These are phyloP conservation scores for Diceros bicornis DNA, from an alignment of 2,797 vertebrate genomes.

Conservation along the genomic window DNA sequence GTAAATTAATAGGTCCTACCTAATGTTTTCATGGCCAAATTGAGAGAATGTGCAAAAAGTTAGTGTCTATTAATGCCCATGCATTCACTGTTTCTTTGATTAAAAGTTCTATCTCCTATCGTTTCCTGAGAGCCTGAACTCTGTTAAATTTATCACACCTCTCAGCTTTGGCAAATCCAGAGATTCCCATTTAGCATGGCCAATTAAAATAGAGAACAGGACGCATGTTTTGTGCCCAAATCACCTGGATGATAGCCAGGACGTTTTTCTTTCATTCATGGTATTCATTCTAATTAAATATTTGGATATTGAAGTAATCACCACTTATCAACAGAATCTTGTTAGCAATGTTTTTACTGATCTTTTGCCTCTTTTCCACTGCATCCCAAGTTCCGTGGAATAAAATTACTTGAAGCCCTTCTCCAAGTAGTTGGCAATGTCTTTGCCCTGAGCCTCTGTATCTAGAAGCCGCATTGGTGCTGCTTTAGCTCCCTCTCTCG, in stretches of 20 bases:
- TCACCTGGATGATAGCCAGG: not conserved
- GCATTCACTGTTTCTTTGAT: not conserved
- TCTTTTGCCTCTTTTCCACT: not conserved
- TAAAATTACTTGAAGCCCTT: not conserved
- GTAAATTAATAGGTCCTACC: not conserved
- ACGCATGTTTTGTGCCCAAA: not conserved
- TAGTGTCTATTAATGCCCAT: not conserved
- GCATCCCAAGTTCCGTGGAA: not conserved
- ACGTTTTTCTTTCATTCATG: not conserved
- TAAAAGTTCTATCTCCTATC: not conserved
- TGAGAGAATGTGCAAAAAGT: not conserved
- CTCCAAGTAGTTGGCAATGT: not conserved
- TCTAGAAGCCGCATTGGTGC: not conserved
- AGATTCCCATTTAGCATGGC: not conserved
- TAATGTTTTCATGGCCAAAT: not conserved
- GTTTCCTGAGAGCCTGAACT: not conserved
- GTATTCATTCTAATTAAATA: not conserved
- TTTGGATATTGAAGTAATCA: not conserved
- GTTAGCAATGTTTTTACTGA: not conserved
- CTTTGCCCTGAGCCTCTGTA: not conserved
- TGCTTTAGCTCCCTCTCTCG: constrained; percentile 77
- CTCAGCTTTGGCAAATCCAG: not conserved
- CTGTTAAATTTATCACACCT: not conserved
- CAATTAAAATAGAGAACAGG: not conserved
- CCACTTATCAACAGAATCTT: not conserved